phyloP scores from a whole-genome alignment of 37 sponge, comb jelly and placozoan genomes.

The Agelas oroides region DNA sequence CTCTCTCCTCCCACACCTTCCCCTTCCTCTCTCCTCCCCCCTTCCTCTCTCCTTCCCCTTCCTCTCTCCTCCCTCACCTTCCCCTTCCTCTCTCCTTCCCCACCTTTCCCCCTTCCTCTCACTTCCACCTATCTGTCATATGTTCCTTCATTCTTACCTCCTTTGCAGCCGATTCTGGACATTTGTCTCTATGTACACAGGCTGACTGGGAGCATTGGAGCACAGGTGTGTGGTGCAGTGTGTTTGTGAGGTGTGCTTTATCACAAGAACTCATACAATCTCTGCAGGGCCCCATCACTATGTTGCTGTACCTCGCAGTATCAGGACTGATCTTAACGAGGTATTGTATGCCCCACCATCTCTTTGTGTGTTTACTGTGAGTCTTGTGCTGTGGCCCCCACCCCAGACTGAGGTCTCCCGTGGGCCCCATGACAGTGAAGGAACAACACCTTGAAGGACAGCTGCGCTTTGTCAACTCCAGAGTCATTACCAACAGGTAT shows the following conservation, averaged over 20 bases:
- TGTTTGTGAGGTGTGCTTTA: background rate
- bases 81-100: background rate
- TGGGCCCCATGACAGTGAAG: slow-evolving; percentile 88
- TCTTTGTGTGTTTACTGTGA: too few species aligned
- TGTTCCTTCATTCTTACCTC: background rate
- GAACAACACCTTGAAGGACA: slow-evolving; percentile 94
- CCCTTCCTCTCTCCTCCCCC: background rate
- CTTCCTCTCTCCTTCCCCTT: background rate
- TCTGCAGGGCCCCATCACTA: slow-evolving; percentile 73
- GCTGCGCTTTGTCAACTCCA: slow-evolving; percentile 89
- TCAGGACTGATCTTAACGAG: slow-evolving; percentile 85
- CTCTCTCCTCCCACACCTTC: background rate
- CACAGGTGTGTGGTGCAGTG: slow-evolving; percentile 8
- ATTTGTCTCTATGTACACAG: slow-evolving; percentile 65
- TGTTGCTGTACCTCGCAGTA: slow-evolving; percentile 81
- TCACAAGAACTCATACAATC: background rate
- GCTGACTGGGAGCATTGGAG: slow-evolving; percentile 52
- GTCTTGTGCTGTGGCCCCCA: background rate
- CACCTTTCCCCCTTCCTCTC: background rate
- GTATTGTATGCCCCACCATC: slow-evolving; percentile 12
- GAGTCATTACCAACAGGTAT: slow-evolving; percentile 90
- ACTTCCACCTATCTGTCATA: too few species aligned
- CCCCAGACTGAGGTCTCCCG: slow-evolving; percentile 75
- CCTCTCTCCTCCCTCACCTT: background rate
- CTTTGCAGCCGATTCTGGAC: slow-evolving; percentile 64